Conservation (phyloP, 2,113 vertebrate genomes). For the Colossoma macropomum region DNA sequence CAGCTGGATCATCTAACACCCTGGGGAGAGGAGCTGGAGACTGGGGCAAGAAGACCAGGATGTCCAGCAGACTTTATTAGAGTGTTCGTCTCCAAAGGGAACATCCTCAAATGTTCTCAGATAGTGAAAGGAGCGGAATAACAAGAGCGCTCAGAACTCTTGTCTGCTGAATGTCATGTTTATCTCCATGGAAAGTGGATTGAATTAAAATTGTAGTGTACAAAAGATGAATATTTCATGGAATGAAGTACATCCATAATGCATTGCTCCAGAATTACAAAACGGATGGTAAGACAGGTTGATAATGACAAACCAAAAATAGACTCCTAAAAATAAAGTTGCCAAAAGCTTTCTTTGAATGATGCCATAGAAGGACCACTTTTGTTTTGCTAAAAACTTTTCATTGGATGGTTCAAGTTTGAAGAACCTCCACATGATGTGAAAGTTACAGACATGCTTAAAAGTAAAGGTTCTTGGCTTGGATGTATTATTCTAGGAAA, state of each 20-base stretch:
- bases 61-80: constrained; percentile 52
- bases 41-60: constrained; percentile 48
- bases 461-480: too few relatives aligned
- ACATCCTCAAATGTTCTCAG: constrained; percentile 27
- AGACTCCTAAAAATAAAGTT: background rate
- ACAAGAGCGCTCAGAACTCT: constrained; percentile 13
- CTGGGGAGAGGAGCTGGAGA: constrained; percentile 58
- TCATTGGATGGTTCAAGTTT: too few relatives aligned
- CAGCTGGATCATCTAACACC: constrained; percentile 63
- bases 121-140: constrained; percentile 28
- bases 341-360: too few relatives aligned
- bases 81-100: constrained; percentile 41
- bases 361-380: too few relatives aligned
- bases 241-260: background rate
- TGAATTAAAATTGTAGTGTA: constrained; percentile 2
- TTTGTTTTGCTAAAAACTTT: too few relatives aligned
- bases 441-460: too few relatives aligned
- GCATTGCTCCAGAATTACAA: too few relatives aligned
- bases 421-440: too few relatives aligned
- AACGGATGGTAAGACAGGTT: too few relatives aligned
- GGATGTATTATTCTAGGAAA: too few relatives aligned
- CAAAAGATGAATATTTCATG: background rate
- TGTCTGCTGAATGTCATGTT: constrained; percentile 6
- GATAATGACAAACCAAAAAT: too few relatives aligned
- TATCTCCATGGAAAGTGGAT: background rate